Percentiles rank a stretch among this genome's conserved stretches.
phyloP scores from a whole-genome alignment of 2,888 invertebrate species.

The Nomada flava region DNA sequence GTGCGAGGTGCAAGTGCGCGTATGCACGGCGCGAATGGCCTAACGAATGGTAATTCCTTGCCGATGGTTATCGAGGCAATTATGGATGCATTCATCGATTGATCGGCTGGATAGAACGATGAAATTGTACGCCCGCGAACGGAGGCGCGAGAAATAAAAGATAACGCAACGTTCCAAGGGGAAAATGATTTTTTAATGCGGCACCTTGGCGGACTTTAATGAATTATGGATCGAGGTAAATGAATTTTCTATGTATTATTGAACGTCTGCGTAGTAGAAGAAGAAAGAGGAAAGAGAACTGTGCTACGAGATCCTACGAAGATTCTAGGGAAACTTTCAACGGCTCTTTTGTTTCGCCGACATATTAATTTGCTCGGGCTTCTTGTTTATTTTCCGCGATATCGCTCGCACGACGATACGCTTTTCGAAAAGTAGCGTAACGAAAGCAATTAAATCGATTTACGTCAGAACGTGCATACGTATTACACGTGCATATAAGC shows the following conservation, averaged over 20 bases:
- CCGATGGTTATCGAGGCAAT: not conserved
- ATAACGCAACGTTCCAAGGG: not conserved
- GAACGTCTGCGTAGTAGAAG: not conserved
- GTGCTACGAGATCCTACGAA: slow-evolving; percentile 1
- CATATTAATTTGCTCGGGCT: no score
- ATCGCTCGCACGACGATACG: not conserved
- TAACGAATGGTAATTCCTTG: not conserved
- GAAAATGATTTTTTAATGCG: slow-evolving; percentile 7
- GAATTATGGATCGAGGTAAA: slow-evolving; percentile 42
- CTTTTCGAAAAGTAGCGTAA: slow-evolving; percentile 1
- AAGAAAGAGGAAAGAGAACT: slow-evolving; percentile 4
- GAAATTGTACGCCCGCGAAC: no score
- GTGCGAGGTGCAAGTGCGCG: not conserved
- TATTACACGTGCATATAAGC: not conserved
- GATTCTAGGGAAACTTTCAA: not conserved
- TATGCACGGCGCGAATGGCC: not conserved
- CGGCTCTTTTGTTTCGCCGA: not conserved
- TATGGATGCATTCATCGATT: not conserved
- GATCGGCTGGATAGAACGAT: not conserved
- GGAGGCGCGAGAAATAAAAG: no score
- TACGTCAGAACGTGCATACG: not conserved
- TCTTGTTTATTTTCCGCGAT: not conserved
- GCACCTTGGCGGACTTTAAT: slow-evolving; percentile 12
- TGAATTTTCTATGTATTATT: not conserved
- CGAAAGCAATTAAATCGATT: slow-evolving; percentile 12